Evolutionary conservation across 2,888 invertebrate genomes (phyloP), one percentile per base, ranked within the genome.

Genomic region (Eupeodes luniger): DNA sequence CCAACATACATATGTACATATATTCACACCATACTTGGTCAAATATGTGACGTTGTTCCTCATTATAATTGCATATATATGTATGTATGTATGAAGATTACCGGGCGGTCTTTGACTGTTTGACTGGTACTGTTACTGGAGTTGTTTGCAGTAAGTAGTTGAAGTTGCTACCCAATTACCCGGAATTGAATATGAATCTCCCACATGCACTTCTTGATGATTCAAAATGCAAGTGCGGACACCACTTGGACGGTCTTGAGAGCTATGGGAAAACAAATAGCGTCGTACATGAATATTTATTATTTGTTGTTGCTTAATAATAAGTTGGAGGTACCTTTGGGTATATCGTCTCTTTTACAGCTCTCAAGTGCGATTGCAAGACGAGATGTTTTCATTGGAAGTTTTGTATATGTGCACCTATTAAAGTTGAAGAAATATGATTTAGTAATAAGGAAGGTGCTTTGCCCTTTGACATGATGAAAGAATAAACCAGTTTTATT

Each of bases 131-230:
- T 66, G 5, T 40, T 40, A 27, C 27, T 27, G 27, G 27, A 27
- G 27, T 40, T 40, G 40, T 5, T 40, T 40, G 40, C 40, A 5
- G 2, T 27, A 27, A 27, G 27, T 27, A 27, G 27, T 27, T 27
- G 27, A 27, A 40, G 44, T 44, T 27, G 16, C 27, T 44, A 64
- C n/a, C n/a, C 81, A 78, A 88, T 78, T 88, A 88, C 78, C 84
- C 88, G 81, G 88, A 88, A 88, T 88, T 78, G 57, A 88, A 88
- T 88, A 78, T 81, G 88, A 88, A 75, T 88, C 88, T 72, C 81
- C 61, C 77, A 80, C 80, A 82, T 77, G 88, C 81, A 81, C 59
- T 55, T 70, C 34, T 67, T 5, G 40, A 9, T 67, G 53, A 78
- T 72, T 76, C 76, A 5, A 62, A 80, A 14, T 61, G 80, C 81